Evolutionary conservation across 2,888 invertebrate species (phyloP), one percentile per base, ranked within the genome.

Genomic region (Nomada fabriciana): DNA sequence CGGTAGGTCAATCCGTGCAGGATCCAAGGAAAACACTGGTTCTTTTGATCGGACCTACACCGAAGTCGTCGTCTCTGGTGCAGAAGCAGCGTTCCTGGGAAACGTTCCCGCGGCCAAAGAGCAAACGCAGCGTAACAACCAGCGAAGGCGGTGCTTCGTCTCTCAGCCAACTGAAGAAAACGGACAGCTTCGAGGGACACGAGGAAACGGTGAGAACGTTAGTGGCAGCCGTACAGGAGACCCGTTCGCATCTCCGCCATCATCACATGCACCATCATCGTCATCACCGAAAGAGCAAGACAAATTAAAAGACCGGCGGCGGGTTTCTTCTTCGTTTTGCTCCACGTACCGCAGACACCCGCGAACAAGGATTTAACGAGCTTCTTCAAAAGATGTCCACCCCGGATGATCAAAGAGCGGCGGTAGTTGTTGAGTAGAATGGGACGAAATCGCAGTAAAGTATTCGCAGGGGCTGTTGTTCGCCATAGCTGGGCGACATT

Each of bases 131-230:
- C 67, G 61, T 74, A 13, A 80, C 87, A 2, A 65, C 81, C 13
- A 86, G 83, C 29, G 89, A 88, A 50, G 83, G 84, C 13, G 83
- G 82, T 3, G 83, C 88, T 5, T 86, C 87, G 18, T 89, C 90
- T 0, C 86, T 93, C 11, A 93, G 93, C 43, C 94, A 94, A 42
- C 90, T 96, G 69, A 94, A 95, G 81, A 96, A 96, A 89, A 95
- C 96, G 0, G 96, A 96, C 89, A 96, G 96, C 89, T 96, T 96
- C 89, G 96, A 96, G 91, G 96, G 96, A 1, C 96, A 96, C 91
- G 96, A 96, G 92, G 96, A 96, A 89, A 96, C 96, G 1, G 96
- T 96, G 1, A 94, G 96, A 80, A 96, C 96, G 47, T 92, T 96
- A 69, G 96, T 96, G 7, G 96, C 96, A 5, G 96, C 96, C 61